Conservation (phyloP, 2,888 invertebrate genomes). For the Escarpia spicata region DNA sequence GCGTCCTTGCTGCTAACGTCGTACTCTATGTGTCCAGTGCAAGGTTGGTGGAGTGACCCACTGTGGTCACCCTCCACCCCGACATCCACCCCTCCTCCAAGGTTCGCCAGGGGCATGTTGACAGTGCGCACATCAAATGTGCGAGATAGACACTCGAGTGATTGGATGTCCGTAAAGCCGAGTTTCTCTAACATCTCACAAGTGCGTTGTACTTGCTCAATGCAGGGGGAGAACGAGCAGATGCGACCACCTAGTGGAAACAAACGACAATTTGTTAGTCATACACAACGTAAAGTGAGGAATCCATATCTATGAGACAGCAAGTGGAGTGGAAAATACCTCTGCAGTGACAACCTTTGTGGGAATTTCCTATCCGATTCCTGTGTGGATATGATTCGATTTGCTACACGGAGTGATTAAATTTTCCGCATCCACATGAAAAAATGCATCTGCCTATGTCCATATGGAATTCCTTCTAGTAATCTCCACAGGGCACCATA, state of each 20-base stretch:
- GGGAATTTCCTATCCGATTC: no score
- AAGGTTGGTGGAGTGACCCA: slow-evolving; percentile 23
- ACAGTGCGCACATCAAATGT: slow-evolving; percentile 56
- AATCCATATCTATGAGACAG: no score
- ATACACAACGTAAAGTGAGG: no score
- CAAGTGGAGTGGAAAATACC: no score
- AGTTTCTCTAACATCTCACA: slow-evolving; percentile 76
- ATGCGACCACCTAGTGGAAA: slow-evolving; percentile 83
- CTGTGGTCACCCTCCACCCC: slow-evolving; percentile 17
- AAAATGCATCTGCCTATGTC: no score
- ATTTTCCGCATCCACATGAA: no score
- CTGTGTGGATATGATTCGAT: no score
- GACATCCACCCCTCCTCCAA: slow-evolving; percentile 29
- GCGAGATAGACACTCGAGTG: slow-evolving; percentile 78
- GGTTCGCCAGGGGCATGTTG: slow-evolving; percentile 47
- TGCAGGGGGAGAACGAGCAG: slow-evolving; percentile 98
- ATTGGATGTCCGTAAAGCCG: slow-evolving; percentile 85
- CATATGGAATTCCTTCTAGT: no score
- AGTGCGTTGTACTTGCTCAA: slow-evolving; percentile 96
- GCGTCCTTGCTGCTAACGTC: slow-evolving; percentile 75
- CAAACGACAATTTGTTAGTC: no score
- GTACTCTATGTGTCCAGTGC: slow-evolving; percentile 62
- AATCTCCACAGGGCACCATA: no score
- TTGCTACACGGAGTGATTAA: no score
- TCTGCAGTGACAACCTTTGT: no score